Base-by-base conservation (phyloP, 2,888 invertebrate species). In the Cheilosia soror region DNA sequence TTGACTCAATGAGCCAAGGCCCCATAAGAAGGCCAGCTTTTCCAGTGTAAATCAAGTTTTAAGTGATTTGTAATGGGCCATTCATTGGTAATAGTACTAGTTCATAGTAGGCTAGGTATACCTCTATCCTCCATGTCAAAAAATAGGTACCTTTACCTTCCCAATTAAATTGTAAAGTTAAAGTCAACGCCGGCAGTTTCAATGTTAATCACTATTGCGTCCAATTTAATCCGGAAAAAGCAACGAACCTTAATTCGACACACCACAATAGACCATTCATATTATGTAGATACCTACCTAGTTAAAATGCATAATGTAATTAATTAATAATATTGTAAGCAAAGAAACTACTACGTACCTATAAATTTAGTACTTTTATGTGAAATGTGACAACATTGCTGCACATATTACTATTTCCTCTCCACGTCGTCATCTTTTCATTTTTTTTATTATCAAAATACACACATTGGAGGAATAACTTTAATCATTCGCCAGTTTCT, bases 321-420 rank as follows among this genome's bases (percentile, higher is more conserved):
- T 69, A 68, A 33, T 33, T 33, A 58, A 49, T 49, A 5, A 25
- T 20, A 20, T 60, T 51, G 11, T 27, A 49, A 25, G 20, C 2
- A 42, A 62, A 31, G 37, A 55, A 15, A 40, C 27, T 29, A 1
- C 20, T 20, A 20, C 20, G 1, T 20, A 63, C 47, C 51, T 44
- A 44, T 42, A 42, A 25, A 27, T 51, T 51, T 27, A 27, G 11
- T 13, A 27, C 13, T 51, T 11, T 29, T 27, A 11, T 53, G 40
- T 80, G 81, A 85, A 85, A 85, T 75, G 37, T 81, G 85, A 68
- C 85, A 85, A 85, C 85, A 71, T 55, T 13, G 76, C 68, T n/a
- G 20, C 0, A 20, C 20, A 20, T 51, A 42, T 71, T 65, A 60
- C 75, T 80, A 72, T 73, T 78, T 83, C 85, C 81, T 72, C 57